Base-by-base conservation (phyloP, 2,888 invertebrate genomes). In the Drosophila hamatofila region DNA sequence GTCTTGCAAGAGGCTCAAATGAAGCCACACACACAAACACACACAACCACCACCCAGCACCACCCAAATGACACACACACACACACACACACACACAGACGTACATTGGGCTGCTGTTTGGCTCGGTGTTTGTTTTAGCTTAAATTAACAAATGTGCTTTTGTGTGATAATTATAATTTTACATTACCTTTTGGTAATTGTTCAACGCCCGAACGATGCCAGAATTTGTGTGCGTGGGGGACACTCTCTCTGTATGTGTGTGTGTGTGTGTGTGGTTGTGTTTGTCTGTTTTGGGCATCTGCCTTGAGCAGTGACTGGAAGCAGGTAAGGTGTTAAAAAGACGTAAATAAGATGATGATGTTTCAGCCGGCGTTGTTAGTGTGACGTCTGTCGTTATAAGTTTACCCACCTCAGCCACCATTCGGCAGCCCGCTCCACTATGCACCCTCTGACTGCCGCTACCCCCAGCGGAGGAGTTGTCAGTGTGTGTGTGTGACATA, bases 101-200 rank as follows among this genome's bases (percentile, higher is more conserved):
- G 11, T 30, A 30, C 37, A 72, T 30, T 18, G 39, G 61, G 46
- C 59, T 65, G 42, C 8, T 65, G 75, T 69, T 62, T 58, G 73
- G 63, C 72, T 74, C 48, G 59, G 59, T 86, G 88, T 89, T 89
- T 84, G 89, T 73, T 89, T 89, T 84, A 72, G 86, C 88, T 90
- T 88, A 91, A 91, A 88, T 91, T 85, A 90, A 91, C 91, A 91
- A 91, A 91, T 91, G 86, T 86, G 89, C 80, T 78, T 81, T 81
- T 83, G 83, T 89, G 83, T 89, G 89, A 90, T 91, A 91, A 91
- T 91, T 91, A 91, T 91, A 91, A 91, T 90, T 91, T 90, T 89
- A 91, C 92, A 91, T 91, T 91, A 91, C 90, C 90, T 91, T 87
- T 88, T 84, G 91, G 91, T 91, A 91, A 91, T 91, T 91, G 91